Evolutionary conservation across 2,888 invertebrate genomes (phyloP).

Genomic region (Idaea dimidiata): DNA sequence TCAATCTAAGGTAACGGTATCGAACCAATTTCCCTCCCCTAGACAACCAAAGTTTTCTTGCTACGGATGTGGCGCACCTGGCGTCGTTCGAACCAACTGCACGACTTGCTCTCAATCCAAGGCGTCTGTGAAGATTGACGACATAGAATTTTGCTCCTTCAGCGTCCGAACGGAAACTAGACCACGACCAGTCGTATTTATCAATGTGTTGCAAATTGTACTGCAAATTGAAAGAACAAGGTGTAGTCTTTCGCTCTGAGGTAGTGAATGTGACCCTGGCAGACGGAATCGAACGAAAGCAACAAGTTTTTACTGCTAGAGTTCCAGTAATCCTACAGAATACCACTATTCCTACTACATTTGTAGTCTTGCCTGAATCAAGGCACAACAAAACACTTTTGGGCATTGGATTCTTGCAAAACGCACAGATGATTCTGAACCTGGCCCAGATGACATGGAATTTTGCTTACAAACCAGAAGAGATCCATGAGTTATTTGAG

Average conservation of each 20-base stretch:
- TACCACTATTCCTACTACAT: neutral
- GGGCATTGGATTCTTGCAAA: conserved; percentile 29
- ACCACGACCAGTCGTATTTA: neutral
- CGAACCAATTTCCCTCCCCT: conserved; percentile 8
- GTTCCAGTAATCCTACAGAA: conserved; percentile 8
- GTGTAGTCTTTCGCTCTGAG: neutral
- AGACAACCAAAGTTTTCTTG: conserved; percentile 2
- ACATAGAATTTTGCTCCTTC: neutral
- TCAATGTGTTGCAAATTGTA: neutral
- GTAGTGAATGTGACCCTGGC: neutral
- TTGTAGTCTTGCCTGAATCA: conserved; percentile 17
- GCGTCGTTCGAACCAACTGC: conserved; percentile 4
- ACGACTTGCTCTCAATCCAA: neutral
- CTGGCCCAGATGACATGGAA: too few species aligned
- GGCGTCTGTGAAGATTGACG: neutral
- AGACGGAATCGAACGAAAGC: neutral
- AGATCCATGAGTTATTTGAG: too few species aligned
- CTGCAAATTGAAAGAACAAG: neutral
- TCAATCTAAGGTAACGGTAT: neutral
- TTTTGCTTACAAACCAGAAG: too few species aligned
- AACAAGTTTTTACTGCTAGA: conserved; percentile 13
- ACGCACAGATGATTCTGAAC: too few species aligned
- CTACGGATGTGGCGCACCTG: conserved; percentile 7
- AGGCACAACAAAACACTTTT: conserved; percentile 25
- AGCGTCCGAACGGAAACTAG: neutral